A percentile compares a stretch with the other conserved stretches of the same genome.
phyloP scores from a whole-genome alignment of 2,888 invertebrate genomes.

The Ormia ochracea region DNA sequence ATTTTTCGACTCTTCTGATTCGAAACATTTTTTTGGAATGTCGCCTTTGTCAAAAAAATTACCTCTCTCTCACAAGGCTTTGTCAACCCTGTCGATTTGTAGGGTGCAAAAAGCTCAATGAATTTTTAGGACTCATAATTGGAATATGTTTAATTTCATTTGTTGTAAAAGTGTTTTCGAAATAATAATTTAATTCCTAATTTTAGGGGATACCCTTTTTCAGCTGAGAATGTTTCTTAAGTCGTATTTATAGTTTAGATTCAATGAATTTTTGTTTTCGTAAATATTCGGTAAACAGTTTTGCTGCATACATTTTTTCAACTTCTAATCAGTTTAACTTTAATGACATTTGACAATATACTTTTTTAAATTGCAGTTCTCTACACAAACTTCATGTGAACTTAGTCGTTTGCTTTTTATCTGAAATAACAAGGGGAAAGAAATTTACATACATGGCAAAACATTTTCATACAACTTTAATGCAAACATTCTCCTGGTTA shows the following conservation, averaged over 20 bases:
- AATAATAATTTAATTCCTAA: neutral
- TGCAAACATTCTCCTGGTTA: conserved; percentile 1
- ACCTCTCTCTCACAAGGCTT: no score
- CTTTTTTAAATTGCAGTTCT: conserved; percentile 23
- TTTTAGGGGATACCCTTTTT: neutral
- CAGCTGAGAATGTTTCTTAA: neutral
- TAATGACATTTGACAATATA: conserved; percentile 31
- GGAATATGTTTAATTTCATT: no score
- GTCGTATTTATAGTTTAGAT: conserved; percentile 22
- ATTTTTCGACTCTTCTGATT: no score
- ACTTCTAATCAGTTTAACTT: conserved; percentile 38
- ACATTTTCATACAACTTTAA: neutral
- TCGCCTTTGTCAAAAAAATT: no score
- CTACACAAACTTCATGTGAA: conserved; percentile 6
- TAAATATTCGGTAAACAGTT: neutral
- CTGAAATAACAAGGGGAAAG: neutral
- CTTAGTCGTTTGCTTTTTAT: conserved; percentile 16
- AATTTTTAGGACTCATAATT: no score
- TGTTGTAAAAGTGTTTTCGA: no score
- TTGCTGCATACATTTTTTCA: neutral
- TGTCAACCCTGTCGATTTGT: no score
- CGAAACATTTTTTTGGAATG: no score
- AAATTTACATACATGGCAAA: neutral
- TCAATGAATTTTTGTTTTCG: conserved; percentile 1
- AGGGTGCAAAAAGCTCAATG: no score